Evolutionary conservation across 2,888 invertebrate species (phyloP), one percentile per base, ranked within the genome.

Genomic region (Mellilla xanthometata): DNA sequence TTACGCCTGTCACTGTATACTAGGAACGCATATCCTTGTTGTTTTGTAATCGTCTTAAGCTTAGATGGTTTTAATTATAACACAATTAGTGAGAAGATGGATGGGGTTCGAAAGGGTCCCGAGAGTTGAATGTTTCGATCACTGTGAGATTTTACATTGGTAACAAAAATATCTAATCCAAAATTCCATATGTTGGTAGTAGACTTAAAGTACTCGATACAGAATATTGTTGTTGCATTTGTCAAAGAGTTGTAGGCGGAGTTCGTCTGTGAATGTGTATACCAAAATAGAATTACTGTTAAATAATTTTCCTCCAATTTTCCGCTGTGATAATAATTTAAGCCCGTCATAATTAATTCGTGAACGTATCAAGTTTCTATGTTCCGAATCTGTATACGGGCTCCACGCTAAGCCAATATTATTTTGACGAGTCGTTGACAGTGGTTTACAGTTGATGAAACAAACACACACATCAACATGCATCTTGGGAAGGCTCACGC

Each of bases 391-490:
- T 76, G 66, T 70, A n/a, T n/a, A 72, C 76, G 72, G 68, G 76
- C 70, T 71, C 69, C 74, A 72, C 72, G 76, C 72, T 83, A 84
- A 86, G 82, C 85, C 81, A 85, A 85, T 86, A 82, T 83, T 85
- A 86, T 86, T 88, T 87, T 86, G 86, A 88, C 82, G 85, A 86
- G 86, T 84, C 83, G 86, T 82, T 86, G 87, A 87, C 87, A 88
- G 85, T 86, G 86, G 86, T 84, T 87, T 79, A 81, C 80, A 81
- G 79, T 82, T 81, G 81, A 83, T 81, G 87, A 80, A 82, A 83
- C 81, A 72, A 70, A 73, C 77, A 58, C 82, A 81, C 77, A 77
- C 77, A 73, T 46, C 41, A 36, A 62, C 30, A 58, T 39, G 51
- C 51, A 57, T 60, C 66, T 62, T 60, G 55, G 61, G 60, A 66